phyloP scores from a whole-genome alignment of 2,113 vertebrate genomes.

The Ploceus nigricollis region DNA sequence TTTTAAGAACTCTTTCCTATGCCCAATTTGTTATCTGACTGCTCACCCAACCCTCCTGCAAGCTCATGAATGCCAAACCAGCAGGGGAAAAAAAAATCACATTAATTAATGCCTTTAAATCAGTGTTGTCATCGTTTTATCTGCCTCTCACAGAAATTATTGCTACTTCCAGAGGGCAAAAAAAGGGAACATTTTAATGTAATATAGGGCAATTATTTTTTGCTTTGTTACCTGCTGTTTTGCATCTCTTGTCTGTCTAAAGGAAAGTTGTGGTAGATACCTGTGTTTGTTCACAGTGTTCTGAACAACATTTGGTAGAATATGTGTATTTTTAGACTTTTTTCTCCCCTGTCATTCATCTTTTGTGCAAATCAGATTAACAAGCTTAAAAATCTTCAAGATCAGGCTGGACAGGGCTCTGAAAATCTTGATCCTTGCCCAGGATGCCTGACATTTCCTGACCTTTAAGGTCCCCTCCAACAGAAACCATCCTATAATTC shows the following conservation, averaged over 20 bases:
- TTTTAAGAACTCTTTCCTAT: background rate
- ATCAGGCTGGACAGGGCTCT: background rate
- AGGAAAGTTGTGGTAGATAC: background rate
- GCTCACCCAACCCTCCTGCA: background rate
- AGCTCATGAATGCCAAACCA: background rate
- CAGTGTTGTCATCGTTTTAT: background rate
- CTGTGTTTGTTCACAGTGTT: background rate
- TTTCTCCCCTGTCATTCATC: fast-evolving
- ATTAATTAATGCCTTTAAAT: background rate
- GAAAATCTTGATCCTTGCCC: background rate
- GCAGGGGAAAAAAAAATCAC: background rate
- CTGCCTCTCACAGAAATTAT: background rate
- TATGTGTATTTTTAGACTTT: background rate
- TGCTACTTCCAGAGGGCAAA: background rate
- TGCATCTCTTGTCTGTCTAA: background rate
- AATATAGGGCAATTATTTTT: background rate
- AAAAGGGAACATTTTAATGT: background rate
- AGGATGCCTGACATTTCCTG: background rate
- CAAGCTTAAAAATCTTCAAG: background rate
- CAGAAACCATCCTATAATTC: background rate
- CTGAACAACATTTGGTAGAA: background rate
- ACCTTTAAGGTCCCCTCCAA: background rate
- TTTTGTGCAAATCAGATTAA: background rate
- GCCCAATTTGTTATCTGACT: background rate
- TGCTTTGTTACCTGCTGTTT: background rate